Conservation (phyloP, 2,113 vertebrate species). For the Cercocebus atys region DNA sequence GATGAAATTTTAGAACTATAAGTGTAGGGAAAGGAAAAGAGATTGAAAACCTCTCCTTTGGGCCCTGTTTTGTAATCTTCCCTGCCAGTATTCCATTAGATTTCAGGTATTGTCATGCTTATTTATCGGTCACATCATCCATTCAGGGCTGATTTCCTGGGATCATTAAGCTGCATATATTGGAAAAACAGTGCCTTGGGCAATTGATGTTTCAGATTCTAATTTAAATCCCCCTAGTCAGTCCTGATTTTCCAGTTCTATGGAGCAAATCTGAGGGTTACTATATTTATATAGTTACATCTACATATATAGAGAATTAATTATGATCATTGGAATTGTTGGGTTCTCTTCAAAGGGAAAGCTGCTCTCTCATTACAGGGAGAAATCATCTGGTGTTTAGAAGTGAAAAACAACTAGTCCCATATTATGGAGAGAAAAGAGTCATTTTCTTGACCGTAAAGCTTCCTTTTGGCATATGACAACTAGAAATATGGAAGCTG, state of each 20-base stretch:
- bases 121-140: neutral
- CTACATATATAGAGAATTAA: neutral
- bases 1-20: neutral
- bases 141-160: constrained; percentile 3
- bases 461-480: neutral
- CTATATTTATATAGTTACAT: neutral
- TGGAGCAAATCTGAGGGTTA: neutral
- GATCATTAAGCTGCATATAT: neutral
- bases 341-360: neutral
- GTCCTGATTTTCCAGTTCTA: neutral
- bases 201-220: neutral
- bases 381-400: neutral
- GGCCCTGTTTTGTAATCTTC: neutral
- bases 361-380: neutral
- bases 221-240: neutral
- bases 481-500: neutral
- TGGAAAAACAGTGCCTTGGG: neutral
- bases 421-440: neutral
- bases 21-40: neutral
- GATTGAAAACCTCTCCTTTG: neutral
- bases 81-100: neutral
- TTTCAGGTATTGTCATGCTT: neutral
- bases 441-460: neutral
- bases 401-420: neutral
- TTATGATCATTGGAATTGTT: neutral